Evolutionary conservation across 2,888 invertebrate genomes (phyloP).

Genomic region (Drosophila neonasuta): DNA sequence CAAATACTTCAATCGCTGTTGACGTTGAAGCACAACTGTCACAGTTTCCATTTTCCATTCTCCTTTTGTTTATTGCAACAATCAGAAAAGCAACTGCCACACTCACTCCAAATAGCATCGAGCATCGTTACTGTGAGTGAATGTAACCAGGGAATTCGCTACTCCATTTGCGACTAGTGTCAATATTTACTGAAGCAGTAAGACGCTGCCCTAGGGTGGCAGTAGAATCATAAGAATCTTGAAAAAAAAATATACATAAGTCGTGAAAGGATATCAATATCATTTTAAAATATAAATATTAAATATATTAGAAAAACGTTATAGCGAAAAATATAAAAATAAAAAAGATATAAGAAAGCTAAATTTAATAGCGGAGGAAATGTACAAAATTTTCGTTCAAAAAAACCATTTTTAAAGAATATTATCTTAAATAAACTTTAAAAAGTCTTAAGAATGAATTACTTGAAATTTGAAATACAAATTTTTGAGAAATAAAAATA

Average conservation of each 20-base stretch:
- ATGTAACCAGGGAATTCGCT: slow-evolving; percentile 3
- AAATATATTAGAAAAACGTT: too few species aligned
- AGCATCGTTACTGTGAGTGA: neutral
- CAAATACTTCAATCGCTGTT: slow-evolving; percentile 28
- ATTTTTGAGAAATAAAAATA: too few species aligned
- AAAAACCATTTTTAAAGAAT: too few species aligned
- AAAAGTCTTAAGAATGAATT: too few species aligned
- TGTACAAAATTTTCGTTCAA: too few species aligned
- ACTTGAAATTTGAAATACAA: too few species aligned
- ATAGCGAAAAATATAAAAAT: too few species aligned
- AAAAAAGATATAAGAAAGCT: too few species aligned
- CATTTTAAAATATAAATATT: too few species aligned
- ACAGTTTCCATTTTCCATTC: slow-evolving; percentile 2
- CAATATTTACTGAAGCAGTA: slow-evolving; percentile 3
- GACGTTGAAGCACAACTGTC: slow-evolving; percentile 24
- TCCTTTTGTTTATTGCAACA: slow-evolving; percentile 2
- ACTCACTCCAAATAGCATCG: slow-evolving; percentile 22
- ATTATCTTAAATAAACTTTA: too few species aligned
- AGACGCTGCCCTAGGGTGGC: neutral
- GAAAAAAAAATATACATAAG: neutral
- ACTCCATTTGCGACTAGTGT: neutral
- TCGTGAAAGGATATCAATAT: too few species aligned
- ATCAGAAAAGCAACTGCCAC: slow-evolving; percentile 13
- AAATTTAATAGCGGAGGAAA: too few species aligned
- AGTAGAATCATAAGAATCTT: neutral